phyloP scores from a whole-genome alignment of 1,140 invertebrate species.

The Solen grandis region DNA sequence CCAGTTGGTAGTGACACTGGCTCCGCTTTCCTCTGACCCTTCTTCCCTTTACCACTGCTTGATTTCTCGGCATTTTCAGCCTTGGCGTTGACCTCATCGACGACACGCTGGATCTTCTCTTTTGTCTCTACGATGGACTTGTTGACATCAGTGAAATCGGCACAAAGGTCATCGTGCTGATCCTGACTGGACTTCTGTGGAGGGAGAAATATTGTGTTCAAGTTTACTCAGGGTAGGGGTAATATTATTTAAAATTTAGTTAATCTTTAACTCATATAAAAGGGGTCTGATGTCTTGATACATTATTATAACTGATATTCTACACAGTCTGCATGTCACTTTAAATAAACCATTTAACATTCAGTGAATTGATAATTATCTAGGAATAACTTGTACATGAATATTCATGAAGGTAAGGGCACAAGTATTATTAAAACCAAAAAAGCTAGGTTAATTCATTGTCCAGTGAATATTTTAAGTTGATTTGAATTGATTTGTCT shows the following conservation, averaged over 20 bases:
- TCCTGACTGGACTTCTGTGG: constrained; percentile 65
- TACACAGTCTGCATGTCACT: not conserved
- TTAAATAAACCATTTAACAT: not conserved
- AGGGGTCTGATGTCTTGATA: not conserved
- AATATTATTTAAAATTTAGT: not conserved
- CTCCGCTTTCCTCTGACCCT: constrained; percentile 24
- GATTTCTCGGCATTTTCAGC: constrained; percentile 54
- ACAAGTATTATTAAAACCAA: too few relatives aligned
- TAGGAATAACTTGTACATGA: too few relatives aligned
- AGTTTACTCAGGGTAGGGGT: not conserved
- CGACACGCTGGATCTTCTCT: constrained; percentile 58
- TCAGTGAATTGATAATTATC: too few relatives aligned
- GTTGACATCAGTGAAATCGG: constrained; percentile 68
- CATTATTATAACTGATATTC: not conserved
- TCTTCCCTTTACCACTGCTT: constrained; percentile 41
- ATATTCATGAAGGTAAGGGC: too few relatives aligned
- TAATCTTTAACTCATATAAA: not conserved
- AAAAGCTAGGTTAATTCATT: too few relatives aligned
- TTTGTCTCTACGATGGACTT: constrained; percentile 58
- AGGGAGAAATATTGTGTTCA: not conserved
- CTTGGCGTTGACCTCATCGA: constrained; percentile 62
- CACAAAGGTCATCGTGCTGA: constrained; percentile 66
- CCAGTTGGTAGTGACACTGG: constrained; percentile 45
- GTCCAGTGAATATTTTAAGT: too few relatives aligned
- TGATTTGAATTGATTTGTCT: too few relatives aligned